Conservation (phyloP, 2,113 vertebrate species). For the Lophotis ruficrista region DNA sequence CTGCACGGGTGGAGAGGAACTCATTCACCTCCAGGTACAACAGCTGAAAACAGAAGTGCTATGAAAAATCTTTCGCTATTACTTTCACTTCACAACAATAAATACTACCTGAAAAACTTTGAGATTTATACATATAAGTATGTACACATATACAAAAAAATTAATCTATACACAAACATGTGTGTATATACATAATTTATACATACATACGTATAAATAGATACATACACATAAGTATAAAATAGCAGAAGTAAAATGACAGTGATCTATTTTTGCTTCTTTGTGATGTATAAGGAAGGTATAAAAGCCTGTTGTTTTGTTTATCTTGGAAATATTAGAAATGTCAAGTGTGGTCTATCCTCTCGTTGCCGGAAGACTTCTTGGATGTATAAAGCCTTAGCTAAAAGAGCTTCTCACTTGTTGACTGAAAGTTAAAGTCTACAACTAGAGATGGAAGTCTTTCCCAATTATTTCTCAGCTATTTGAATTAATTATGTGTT, state of each 20-base stretch:
- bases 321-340: background rate
- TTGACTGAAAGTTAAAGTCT: background rate
- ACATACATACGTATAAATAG: background rate
- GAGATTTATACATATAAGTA: background rate
- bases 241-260: background rate
- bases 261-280: background rate
- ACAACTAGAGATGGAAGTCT: background rate
- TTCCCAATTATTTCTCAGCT: background rate
- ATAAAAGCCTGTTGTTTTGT: background rate
- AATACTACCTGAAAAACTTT: background rate
- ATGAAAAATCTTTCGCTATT: background rate
- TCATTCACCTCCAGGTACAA: background rate
- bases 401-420: background rate
- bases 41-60: background rate
- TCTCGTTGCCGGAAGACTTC: constrained; percentile 31
- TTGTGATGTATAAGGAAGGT: background rate
- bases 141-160: background rate
- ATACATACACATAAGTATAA: background rate
- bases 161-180: background rate
- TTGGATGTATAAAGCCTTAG: background rate
- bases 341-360: background rate
- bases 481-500: background rate
- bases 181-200: background rate
- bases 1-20: background rate
- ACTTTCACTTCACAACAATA: background rate